A percentile compares a stretch with the other conserved stretches of the same genome.
phyloP scores from a whole-genome alignment of 2,113 vertebrate genomes.

The Paramisgurnus dabryanus region DNA sequence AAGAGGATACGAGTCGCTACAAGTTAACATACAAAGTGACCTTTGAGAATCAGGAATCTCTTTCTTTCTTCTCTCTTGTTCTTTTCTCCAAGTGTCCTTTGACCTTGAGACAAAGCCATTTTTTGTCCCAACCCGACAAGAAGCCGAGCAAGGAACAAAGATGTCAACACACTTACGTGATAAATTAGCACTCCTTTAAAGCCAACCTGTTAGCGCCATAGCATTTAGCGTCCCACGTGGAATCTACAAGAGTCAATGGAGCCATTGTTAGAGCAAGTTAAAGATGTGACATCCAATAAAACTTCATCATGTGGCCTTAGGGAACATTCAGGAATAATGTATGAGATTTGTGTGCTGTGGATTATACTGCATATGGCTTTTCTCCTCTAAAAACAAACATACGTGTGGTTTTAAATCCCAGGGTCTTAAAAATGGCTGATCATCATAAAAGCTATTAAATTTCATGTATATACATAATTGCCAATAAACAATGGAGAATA shows the following conservation, averaged over 20 bases:
- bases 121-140: constrained; percentile 19
- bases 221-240: constrained; percentile 38
- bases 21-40: constrained; percentile 18
- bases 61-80: neutral
- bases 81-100: constrained; percentile 8
- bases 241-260: constrained; percentile 38
- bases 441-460: neutral
- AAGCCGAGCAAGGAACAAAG: constrained; percentile 30
- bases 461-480: neutral
- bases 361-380: neutral
- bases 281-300: constrained; percentile 45
- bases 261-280: constrained; percentile 40
- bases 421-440: no score
- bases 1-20: constrained; percentile 16
- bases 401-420: neutral
- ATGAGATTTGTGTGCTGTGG: constrained; percentile 5
- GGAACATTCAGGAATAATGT: constrained; percentile 33
- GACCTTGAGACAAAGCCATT: constrained; percentile 28
- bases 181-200: constrained; percentile 51
- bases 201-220: constrained; percentile 32
- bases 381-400: neutral
- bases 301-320: constrained; percentile 10
- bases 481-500: neutral
- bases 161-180: constrained; percentile 45
- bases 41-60: neutral